These are phyloP conservation scores for Lampris incognitus DNA, from an alignment of 2,113 vertebrate genomes.

Conservation along the genomic window DNA sequence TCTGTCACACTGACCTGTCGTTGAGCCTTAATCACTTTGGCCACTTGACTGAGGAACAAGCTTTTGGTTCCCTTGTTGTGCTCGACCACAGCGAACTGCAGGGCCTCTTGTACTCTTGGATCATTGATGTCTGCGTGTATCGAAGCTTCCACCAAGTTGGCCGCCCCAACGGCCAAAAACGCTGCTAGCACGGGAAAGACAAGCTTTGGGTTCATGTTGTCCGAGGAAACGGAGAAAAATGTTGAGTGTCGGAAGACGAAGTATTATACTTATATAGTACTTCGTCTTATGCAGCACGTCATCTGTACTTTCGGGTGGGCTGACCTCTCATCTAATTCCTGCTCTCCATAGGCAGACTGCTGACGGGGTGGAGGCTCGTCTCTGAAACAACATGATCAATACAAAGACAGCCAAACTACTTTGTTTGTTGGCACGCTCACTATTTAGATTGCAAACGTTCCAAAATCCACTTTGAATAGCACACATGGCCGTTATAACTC, in stretches of 20 bases:
- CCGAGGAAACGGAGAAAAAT: no score
- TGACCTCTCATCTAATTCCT: no score
- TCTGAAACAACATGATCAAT: no score
- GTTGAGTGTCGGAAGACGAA: no score
- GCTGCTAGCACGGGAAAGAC: constrained; percentile 34
- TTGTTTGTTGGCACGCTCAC: no score
- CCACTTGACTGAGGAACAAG: constrained; percentile 68
- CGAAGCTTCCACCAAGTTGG: constrained; percentile 50
- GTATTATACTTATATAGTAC: no score
- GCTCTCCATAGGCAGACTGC: not conserved
- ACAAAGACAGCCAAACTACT: no score
- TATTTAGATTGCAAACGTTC: no score
- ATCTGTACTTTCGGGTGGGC: no score
- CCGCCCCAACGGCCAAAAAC: constrained; percentile 15
- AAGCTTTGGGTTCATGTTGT: constrained; percentile 50
- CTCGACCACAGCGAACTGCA: constrained; percentile 81
- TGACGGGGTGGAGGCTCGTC: not conserved
- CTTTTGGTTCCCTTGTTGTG: constrained; percentile 87
- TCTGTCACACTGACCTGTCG: constrained; percentile 81
- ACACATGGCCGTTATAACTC: no score
- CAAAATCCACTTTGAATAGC: no score
- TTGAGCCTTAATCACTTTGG: constrained; percentile 65
- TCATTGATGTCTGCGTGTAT: fast-evolving
- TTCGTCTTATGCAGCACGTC: no score
- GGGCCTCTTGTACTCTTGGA: constrained; percentile 53